Conservation (phyloP, 2,888 invertebrate species). For the Eupelmus urozonus region DNA sequence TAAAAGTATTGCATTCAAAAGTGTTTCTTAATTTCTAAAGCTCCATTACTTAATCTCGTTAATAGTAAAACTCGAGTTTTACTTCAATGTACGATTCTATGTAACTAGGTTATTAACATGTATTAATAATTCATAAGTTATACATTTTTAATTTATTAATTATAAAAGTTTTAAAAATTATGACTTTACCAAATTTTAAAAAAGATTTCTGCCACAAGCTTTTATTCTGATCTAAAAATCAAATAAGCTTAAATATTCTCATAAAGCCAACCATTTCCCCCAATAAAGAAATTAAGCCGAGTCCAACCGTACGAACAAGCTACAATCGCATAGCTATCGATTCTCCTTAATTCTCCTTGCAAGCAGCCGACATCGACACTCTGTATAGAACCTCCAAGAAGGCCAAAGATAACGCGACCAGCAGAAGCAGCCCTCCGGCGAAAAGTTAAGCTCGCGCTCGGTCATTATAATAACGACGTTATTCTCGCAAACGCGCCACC, state of each 20-base stretch:
- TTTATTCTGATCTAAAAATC: not conserved
- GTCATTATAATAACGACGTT: constrained; percentile 66
- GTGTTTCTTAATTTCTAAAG: constrained; percentile 14
- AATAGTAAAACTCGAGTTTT: not conserved
- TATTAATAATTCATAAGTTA: too few species aligned
- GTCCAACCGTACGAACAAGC: not conserved
- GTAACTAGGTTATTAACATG: too few species aligned
- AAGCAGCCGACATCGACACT: constrained; percentile 11
- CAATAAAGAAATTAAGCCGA: not conserved
- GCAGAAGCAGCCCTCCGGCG: not conserved
- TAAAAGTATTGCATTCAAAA: constrained; percentile 3
- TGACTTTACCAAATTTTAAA: too few species aligned
- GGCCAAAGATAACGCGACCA: not conserved
- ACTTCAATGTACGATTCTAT: not conserved
- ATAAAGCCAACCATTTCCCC: not conserved
- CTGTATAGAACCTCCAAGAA: too few species aligned
- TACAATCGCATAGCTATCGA: not conserved
- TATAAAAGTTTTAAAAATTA: too few species aligned
- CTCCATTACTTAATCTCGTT: not conserved
- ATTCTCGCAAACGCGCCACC: constrained; percentile 61
- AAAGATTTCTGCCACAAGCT: too few species aligned
- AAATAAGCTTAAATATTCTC: not conserved
- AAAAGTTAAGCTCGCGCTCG: constrained; percentile 59
- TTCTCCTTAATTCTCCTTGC: constrained; percentile 17
- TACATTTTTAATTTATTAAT: too few species aligned